Percentiles rank a stretch among this genome's conserved stretches.
These are phyloP conservation scores for Pollimyrus isidori DNA, from an alignment of 2,113 vertebrate genomes.

Conservation along the genomic window DNA sequence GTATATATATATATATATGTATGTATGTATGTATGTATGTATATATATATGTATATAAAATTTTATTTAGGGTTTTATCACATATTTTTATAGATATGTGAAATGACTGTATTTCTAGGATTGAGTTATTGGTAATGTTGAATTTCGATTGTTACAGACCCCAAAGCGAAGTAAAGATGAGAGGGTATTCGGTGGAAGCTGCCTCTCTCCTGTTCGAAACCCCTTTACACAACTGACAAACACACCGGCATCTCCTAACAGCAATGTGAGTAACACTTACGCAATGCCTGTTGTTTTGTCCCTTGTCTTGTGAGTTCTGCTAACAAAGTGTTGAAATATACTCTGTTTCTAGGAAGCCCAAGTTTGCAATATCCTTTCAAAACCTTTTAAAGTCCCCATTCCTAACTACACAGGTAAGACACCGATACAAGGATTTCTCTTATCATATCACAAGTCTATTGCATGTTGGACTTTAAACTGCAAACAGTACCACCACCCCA, in stretches of 20 bases:
- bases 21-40: too few species aligned
- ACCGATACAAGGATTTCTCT: neutral
- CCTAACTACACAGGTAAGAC: constrained; percentile 88
- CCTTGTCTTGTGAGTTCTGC: neutral
- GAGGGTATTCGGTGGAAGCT: constrained; percentile 45
- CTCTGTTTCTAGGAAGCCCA: constrained; percentile 75
- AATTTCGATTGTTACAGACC: constrained; percentile 46
- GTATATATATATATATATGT: too few species aligned
- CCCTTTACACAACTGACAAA: constrained; percentile 70
- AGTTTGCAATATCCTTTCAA: constrained; percentile 89
- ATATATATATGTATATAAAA: neutral
- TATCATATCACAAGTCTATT: neutral
- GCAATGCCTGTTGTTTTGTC: neutral
- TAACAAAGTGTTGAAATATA: neutral
- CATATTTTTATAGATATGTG: neutral
- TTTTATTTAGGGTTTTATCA: neutral
- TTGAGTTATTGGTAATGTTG: neutral
- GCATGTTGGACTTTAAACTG: neutral
- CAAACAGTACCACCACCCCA: neutral
- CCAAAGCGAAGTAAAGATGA: constrained; percentile 61
- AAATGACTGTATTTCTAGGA: neutral
- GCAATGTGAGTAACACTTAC: constrained; percentile 61
- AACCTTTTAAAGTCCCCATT: constrained; percentile 92
- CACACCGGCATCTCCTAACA: constrained; percentile 63
- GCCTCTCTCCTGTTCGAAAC: constrained; percentile 71